Base-by-base conservation (phyloP, 2,113 vertebrate genomes). In the Poicephalus gulielmi region DNA sequence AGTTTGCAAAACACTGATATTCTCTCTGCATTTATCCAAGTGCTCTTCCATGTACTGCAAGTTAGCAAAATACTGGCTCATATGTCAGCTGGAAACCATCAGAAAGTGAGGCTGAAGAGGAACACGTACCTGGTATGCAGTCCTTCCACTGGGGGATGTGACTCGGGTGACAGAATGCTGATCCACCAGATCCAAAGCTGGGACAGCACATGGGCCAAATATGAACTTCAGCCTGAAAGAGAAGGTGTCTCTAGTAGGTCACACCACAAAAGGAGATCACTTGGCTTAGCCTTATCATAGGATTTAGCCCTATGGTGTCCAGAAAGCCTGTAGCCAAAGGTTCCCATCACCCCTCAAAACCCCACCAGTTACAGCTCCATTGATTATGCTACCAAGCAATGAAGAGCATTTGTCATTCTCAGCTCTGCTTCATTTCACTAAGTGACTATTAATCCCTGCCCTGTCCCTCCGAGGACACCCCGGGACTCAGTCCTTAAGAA, bases 101-200 rank as follows among this genome's bases (percentile, higher is more conserved):
- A 79, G 60, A 49, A 66, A 86, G 35, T 23, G 44, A 52, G 15
- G 62, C 11, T 13, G 27, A 43, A 33, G 52, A 53, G 78, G 19
- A 76, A 17, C 0, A 2, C 7, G 43, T 97, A 99, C 99, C 99
- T 99, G 99, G 94, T 98, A 99, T 2, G 97, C 97, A 9, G 60
- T 96, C 86, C 99, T 98, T 83, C 99, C 99, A 8, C 99, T 99
- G 49, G 99, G 99, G 5, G 99, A 99, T 5, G 90, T 97, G 47
- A 99, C 43, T 64, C 97, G 97, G 35, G 98, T 99, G 91, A 99
- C 97, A 2, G 98, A 98, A 12, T 86, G 98, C 27, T 97, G 98
- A 92, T 99, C 99, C 24, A 99, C 99, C 68, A 99, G 81, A 95
- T 99, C 99, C 97, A 99, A 94, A 23, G 99, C 99, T 74, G 98